Base-by-base conservation (phyloP, 2,113 vertebrate species). In the Excalfactoria chinensis region DNA sequence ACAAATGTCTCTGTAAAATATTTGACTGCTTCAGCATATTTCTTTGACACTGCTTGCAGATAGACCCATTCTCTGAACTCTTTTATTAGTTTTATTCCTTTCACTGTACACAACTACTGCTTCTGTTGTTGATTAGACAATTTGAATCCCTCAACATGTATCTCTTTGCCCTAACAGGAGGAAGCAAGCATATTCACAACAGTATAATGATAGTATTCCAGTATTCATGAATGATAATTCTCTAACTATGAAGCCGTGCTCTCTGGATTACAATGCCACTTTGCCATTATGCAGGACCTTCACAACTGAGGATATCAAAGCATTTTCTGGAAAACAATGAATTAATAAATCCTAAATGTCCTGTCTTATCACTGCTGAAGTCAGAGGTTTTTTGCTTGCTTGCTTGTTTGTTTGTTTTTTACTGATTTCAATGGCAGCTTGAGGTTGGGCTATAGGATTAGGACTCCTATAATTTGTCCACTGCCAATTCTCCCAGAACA, bases 401-500 rank as follows among this genome's bases (percentile, higher is more conserved):
- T 40, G 44, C 20, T 48, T 22, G 20, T 37, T 37, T 37, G 37
- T 46, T 46, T 44, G 41, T 23, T 74, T 46, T 83, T 71, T 77
- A 63, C 34, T 46, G 7, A 82, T 95, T 89, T 95, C 92, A 93
- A 67, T 92, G 77, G 67, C 80, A 90, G 5, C 17, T 89, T 67
- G 62, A 93, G 81, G 89, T 90, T 15, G 0, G 37, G 5, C 34
- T 70, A 12, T 40, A 48, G 53, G 30, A 82, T 92, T 87, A 87
- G 55, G 30, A 23, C 86, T 72, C 55, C 25, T 51, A 55, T 63
- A 84, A 93, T 94, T 89, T 69, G 74, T 79, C 71, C 77, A 82
- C 34, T 70, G 63, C 37, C 44, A 66, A 40, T 40, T 86, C 35
- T 84, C 12, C n/a, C 63, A 86, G 84, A 92, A 87, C 34, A 79